A percentile compares a stretch with the other conserved stretches of the same genome.
These are phyloP conservation scores for Goniozus legneri DNA, from an alignment of 1,140 invertebrate species.

Conservation along the genomic window DNA sequence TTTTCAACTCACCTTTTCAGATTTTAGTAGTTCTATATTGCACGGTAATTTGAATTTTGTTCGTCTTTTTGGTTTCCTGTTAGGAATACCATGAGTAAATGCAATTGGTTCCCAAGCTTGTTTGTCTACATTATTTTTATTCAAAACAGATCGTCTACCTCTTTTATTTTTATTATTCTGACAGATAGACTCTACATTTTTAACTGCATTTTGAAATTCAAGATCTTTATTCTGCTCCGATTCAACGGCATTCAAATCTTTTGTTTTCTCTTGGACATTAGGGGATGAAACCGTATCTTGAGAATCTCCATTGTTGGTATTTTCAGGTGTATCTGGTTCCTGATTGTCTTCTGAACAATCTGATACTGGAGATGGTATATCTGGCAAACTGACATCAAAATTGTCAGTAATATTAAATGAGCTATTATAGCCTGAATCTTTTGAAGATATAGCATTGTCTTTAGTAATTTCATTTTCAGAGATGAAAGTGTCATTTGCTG, in stretches of 20 bases:
- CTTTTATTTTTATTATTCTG: slow-evolving; percentile 10
- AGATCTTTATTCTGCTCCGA: neutral
- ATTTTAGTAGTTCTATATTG: slow-evolving; percentile 27
- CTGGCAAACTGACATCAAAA: too few relatives aligned
- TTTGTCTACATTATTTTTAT: slow-evolving; percentile 14
- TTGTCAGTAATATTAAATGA: too few relatives aligned
- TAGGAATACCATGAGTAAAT: slow-evolving; percentile 28
- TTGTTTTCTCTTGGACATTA: neutral
- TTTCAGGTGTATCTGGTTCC: too few relatives aligned
- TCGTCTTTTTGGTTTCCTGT: slow-evolving; percentile 18
- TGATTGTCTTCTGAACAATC: too few relatives aligned
- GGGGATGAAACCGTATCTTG: neutral
- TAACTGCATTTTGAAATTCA: neutral
- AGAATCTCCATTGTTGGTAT: too few relatives aligned
- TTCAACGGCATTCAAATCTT: neutral
- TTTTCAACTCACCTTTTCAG: slow-evolving; percentile 11
- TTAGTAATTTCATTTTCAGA: neutral
- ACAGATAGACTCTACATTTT: slow-evolving; percentile 1
- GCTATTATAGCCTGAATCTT: too few relatives aligned
- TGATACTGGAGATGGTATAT: too few relatives aligned
- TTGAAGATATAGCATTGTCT: too few relatives aligned
- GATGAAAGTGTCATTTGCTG: neutral
- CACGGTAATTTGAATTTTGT: slow-evolving; percentile 36
- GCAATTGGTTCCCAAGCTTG: slow-evolving; percentile 32
- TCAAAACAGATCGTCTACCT: slow-evolving; percentile 15